Percentiles rank a stretch among this genome's conserved stretches.
Conservation (phyloP, 2,797 vertebrate species). For the Coregonus suidteri region DNA sequence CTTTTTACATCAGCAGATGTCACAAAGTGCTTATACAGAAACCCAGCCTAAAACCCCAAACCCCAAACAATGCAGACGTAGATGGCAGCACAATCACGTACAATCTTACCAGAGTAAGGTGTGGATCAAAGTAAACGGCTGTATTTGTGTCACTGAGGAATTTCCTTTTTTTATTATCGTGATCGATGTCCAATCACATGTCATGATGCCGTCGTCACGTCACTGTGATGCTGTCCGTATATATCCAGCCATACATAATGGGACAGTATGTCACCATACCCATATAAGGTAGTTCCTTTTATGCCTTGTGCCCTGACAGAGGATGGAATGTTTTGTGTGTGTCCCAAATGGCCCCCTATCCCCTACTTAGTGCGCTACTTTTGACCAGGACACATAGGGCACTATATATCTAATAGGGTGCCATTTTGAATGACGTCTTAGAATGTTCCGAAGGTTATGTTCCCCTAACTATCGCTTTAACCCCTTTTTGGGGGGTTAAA, state of each 20-base stretch:
- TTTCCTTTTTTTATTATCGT: constrained; percentile 61
- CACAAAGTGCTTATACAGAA: too few species aligned
- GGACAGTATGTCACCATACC: too few species aligned
- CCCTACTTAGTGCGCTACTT: background rate
- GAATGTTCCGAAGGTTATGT: constrained; percentile 3
- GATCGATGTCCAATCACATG: constrained; percentile 31
- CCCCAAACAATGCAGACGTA: background rate
- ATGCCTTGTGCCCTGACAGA: background rate
- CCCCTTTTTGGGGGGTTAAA: too few species aligned
- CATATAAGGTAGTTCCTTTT: too few species aligned
- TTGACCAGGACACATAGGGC: background rate
- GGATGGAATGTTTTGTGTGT: background rate
- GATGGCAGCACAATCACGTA: background rate
- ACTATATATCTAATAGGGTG: background rate
- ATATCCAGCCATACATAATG: background rate
- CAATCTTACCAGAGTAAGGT: background rate
- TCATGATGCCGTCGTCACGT: too few species aligned
- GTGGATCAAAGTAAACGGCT: background rate
- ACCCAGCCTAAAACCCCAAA: too few species aligned
- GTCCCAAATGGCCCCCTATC: background rate
- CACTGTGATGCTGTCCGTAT: constrained; percentile 30
- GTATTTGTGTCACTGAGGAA: constrained; percentile 46
- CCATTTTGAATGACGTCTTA: background rate
- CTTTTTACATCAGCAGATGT: too few species aligned
- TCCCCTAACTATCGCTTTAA: background rate